A percentile compares a stretch with the other conserved stretches of the same genome.
These are phyloP conservation scores for Campaea margaritaria DNA, from an alignment of 2,888 invertebrate species.

Conservation along the genomic window DNA sequence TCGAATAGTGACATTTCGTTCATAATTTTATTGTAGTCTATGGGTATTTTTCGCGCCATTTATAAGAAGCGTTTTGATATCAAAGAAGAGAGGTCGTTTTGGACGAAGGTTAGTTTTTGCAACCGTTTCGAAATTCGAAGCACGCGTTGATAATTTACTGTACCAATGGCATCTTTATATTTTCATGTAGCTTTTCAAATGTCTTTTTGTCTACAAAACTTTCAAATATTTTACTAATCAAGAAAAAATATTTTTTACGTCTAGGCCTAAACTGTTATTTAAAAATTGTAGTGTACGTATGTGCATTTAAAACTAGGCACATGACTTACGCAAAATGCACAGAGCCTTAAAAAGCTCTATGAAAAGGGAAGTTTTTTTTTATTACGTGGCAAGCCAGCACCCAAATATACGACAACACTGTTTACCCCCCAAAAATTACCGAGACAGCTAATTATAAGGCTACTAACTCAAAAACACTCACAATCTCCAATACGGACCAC, in stretches of 20 bases:
- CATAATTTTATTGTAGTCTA: constrained; percentile 62
- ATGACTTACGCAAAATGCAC: too few species aligned
- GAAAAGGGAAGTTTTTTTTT: too few species aligned
- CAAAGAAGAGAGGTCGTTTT: constrained; percentile 54
- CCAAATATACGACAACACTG: constrained; percentile 11
- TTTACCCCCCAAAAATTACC: constrained; percentile 38
- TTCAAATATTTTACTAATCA: too few species aligned
- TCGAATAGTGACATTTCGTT: constrained; percentile 15
- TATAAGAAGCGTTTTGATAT: constrained; percentile 55
- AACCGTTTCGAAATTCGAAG: constrained; percentile 62
- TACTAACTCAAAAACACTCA: constrained; percentile 52
- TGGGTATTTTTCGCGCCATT: constrained; percentile 61
- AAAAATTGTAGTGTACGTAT: too few species aligned
- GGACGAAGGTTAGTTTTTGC: constrained; percentile 65
- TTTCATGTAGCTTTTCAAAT: constrained; percentile 53
- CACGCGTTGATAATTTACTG: constrained; percentile 74
- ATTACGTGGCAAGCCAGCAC: background rate
- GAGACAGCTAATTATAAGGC: constrained; percentile 47
- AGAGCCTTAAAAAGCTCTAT: too few species aligned
- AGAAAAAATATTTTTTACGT: too few species aligned
- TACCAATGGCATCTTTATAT: constrained; percentile 47
- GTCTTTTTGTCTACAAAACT: too few species aligned
- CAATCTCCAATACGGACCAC: constrained; percentile 65
- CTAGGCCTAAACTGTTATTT: too few species aligned
- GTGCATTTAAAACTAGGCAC: too few species aligned